Conservation (phyloP, 2,797 vertebrate species). For the Tragopan temminckii region DNA sequence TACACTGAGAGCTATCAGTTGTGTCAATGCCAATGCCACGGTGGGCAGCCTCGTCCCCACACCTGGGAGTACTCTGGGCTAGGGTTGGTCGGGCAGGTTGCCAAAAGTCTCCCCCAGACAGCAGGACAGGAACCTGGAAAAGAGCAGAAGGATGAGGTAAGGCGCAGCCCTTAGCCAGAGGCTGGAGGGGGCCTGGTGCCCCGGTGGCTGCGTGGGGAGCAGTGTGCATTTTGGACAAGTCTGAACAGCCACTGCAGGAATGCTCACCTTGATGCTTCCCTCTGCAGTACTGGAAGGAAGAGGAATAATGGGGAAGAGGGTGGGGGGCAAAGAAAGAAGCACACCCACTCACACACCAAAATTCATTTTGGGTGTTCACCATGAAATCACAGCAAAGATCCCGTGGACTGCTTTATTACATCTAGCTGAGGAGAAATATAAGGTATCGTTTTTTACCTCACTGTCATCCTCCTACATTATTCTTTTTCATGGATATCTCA, state of each 20-base stretch:
- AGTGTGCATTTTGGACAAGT: not conserved
- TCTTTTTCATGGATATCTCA: not conserved
- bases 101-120: not conserved
- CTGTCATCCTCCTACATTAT: not conserved
- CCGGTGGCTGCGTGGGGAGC: not conserved
- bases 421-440: not conserved
- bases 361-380: not conserved
- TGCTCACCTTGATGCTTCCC: not conserved
- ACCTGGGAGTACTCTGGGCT: not conserved
- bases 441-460: not conserved
- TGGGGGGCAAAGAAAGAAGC: not conserved
- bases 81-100: not conserved
- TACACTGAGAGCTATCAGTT: rapidly evolving
- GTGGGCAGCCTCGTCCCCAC: rapidly evolving
- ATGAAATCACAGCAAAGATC: not conserved
- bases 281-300: not conserved
- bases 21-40: rapidly evolving
- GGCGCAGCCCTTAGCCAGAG: not conserved
- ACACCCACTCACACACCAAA: not conserved
- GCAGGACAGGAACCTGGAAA: not conserved
- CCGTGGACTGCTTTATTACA: not conserved
- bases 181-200: rapidly evolving
- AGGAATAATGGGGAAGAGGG: not conserved
- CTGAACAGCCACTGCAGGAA: not conserved
- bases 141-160: not conserved